Evolutionary conservation across 37 sponge, comb jelly and placozoan species (phyloP).

Genomic region (Geodia barretti): DNA sequence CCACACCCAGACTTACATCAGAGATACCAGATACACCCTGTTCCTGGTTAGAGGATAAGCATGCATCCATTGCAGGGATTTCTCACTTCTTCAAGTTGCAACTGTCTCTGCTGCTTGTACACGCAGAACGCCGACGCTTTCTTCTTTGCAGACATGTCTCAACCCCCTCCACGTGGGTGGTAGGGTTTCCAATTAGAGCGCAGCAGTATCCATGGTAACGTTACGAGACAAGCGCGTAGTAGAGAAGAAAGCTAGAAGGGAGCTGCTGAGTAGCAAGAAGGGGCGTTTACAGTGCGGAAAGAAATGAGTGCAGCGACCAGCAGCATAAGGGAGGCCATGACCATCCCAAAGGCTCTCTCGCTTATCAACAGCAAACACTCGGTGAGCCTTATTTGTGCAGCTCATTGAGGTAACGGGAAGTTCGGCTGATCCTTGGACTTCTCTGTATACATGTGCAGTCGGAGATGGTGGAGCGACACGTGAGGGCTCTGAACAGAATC

Average conservation of each 20-base stretch:
- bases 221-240: background rate
- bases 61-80: too few relatives aligned
- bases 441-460: constrained; percentile 19
- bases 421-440: too few relatives aligned
- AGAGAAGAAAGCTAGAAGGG: background rate
- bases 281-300: too few relatives aligned
- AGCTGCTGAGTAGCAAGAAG: background rate
- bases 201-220: constrained; percentile 44
- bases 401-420: background rate
- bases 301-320: background rate
- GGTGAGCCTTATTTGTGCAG: constrained; percentile 38
- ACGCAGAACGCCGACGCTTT: constrained; percentile 16
- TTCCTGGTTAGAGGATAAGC: too few relatives aligned
- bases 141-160: background rate
- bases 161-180: background rate
- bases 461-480: constrained; percentile 73
- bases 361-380: constrained; percentile 70
- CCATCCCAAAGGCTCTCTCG: constrained; percentile 50
- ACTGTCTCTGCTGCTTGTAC: background rate
- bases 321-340: constrained; percentile 27
- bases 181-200: constrained; percentile 12
- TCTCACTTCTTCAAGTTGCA: background rate
- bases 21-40: too few relatives aligned
- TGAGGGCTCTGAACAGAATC: constrained; percentile 71
- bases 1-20: too few relatives aligned